Percentiles rank a stretch among this genome's conserved stretches.
phyloP scores from a whole-genome alignment of 1,140 invertebrate species.

The Atta texana region DNA sequence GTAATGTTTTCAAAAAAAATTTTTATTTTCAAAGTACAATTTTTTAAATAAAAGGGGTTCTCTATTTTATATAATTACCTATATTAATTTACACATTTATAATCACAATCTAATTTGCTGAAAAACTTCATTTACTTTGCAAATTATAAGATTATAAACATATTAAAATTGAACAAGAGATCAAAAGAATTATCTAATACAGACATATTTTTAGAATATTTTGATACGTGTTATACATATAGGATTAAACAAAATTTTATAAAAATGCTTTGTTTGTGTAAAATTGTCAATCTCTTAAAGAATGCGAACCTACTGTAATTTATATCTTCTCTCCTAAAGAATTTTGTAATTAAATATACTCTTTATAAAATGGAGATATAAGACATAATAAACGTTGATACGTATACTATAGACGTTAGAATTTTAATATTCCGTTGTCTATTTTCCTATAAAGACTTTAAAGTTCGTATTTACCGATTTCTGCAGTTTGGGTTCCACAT shows the following conservation, averaged over 20 bases:
- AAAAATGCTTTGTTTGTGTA: neutral
- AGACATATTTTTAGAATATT: neutral
- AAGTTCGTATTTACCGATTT: constrained; percentile 88
- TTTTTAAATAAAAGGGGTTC: neutral
- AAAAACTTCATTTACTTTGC: neutral
- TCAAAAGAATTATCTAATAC: neutral
- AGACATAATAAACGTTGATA: neutral
- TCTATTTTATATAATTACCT: no score
- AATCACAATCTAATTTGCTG: neutral
- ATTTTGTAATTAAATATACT: neutral
- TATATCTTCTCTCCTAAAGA: neutral
- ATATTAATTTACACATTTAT: neutral
- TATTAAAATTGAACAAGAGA: neutral
- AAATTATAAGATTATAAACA: neutral
- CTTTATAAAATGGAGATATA: neutral
- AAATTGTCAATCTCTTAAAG: neutral
- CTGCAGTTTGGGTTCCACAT: constrained; percentile 87
- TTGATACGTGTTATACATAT: neutral
- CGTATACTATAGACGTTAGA: neutral
- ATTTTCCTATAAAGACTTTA: constrained; percentile 45
- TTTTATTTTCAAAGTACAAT: no score
- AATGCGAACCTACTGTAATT: neutral
- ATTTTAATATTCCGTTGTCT: constrained; percentile 48
- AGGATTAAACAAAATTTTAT: neutral
- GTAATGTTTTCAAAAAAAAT: no score